Evolutionary conservation across 2,113 vertebrate species (phyloP), one percentile per base, ranked within the genome.

Genomic region (Dasyornis broadbenti): DNA sequence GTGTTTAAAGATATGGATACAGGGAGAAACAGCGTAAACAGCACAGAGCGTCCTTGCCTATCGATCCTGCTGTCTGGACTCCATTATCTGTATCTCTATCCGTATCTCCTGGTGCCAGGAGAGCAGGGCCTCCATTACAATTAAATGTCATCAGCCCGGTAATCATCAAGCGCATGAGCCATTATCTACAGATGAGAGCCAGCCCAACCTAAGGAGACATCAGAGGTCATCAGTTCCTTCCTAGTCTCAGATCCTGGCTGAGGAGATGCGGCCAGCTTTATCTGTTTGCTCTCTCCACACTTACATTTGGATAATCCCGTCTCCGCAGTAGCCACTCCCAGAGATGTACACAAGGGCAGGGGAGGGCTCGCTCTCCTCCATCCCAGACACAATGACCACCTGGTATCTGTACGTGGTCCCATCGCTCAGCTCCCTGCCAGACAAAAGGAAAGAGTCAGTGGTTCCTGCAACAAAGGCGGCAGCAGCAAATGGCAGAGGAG

Each of bases 271-370:
- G 47, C 42, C 30, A 9, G 22, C 53, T 88, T 31, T 82, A 60
- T 80, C 68, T 53, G 82, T 86, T 91, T 93, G 84, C 54, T 86
- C 0, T 0, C 45, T 57, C 23, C 60, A 84, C 64, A 96, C 98
- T 98, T 98, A 99, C 99, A 96, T 99, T 97, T 99, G 99, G 91
- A 99, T 99, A 66, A 97, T 95, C 78, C 99, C 99, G 6, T 99
- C 99, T 15, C 99, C 99, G 31, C 99, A 99, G 97, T 99, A 99
- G 19, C 98, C 98, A 3, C 98, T 98, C 68, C 99, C 99, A 19
- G 99, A 98, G 73, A 97, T 39, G 23, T 99, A 99, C 13, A 97
- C 37, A 30, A 99, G 97, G 1, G 94, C 92, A 1, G 99, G 99
- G 5, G 99, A 99, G 5, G 98, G 98, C 72, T 99, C 99, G 6